Evolutionary conservation across 1,140 invertebrate genomes (phyloP).

Genomic region (Lepidurus couesii): DNA sequence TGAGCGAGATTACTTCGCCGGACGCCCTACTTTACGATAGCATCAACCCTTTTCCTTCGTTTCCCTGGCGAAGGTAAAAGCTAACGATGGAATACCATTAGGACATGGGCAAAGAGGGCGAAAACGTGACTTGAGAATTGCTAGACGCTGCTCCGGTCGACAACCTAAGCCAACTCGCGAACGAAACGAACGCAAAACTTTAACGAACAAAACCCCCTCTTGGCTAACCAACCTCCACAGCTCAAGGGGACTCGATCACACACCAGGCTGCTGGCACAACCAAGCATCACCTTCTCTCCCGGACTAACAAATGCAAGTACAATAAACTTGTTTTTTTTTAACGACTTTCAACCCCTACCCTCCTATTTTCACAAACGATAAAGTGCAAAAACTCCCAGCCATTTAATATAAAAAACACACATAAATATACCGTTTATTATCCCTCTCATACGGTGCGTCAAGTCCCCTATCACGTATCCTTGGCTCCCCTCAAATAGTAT

Average conservation of each 20-base stretch:
- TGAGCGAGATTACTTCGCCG: neutral
- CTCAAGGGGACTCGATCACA: neutral
- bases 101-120: neutral
- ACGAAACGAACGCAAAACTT: neutral
- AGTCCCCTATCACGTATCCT: neutral
- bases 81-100: neutral
- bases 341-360: neutral
- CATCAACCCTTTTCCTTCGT: conserved; percentile 9
- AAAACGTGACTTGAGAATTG: neutral
- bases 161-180: neutral
- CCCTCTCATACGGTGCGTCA: neutral
- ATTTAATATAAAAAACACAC: neutral
- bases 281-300: neutral
- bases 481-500: neutral
- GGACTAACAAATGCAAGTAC: neutral
- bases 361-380: neutral
- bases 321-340: neutral
- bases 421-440: neutral
- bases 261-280: neutral
- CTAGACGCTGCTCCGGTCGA: neutral
- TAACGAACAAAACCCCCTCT: conserved; percentile 7
- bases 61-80: neutral
- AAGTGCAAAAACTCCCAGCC: neutral
- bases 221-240: neutral
- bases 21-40: conserved; percentile 17